Percentiles rank a stretch among this genome's conserved stretches.
Conservation (phyloP, 2,888 invertebrate species). For the Diogma glabrata region DNA sequence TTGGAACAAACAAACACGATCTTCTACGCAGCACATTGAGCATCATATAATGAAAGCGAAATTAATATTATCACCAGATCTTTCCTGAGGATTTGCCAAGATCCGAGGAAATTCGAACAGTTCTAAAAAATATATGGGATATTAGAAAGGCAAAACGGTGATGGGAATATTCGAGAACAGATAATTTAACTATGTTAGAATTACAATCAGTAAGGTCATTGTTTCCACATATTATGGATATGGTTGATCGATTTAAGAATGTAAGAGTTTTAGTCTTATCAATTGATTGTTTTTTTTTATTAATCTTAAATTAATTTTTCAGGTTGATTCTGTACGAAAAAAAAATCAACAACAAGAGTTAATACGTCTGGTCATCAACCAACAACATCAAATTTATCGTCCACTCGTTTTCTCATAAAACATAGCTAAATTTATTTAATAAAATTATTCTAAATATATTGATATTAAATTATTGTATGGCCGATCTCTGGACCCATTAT, state of each 20-base stretch:
- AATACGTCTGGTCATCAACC: too few relatives aligned
- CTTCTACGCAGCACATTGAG: conserved; percentile 80
- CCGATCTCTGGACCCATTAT: too few relatives aligned
- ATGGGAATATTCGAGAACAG: conserved; percentile 73
- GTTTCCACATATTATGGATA: conserved; percentile 73
- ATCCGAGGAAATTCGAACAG: conserved; percentile 76
- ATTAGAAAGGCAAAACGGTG: conserved; percentile 85
- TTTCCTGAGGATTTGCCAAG: conserved; percentile 75
- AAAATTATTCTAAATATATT: too few relatives aligned
- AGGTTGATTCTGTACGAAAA: too few relatives aligned
- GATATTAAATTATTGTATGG: too few relatives aligned
- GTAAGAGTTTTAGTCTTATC: too few relatives aligned
- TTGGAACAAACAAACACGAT: conserved; percentile 65
- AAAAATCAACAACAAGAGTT: too few relatives aligned
- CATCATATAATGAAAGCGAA: conserved; percentile 94
- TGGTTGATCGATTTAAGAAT: conserved; percentile 43
- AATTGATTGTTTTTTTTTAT: too few relatives aligned
- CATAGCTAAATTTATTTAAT: too few relatives aligned
- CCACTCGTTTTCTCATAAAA: too few relatives aligned
- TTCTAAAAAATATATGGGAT: conserved; percentile 96
- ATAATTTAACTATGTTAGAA: conserved; percentile 85
- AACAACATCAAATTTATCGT: too few relatives aligned
- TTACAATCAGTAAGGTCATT: conserved; percentile 82
- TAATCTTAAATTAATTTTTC: too few relatives aligned
- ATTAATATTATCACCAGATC: conserved; percentile 68